Evolutionary conservation across 1,140 invertebrate genomes (phyloP), one percentile per base, ranked within the genome.

Genomic region (Chironomus striatipennis): DNA sequence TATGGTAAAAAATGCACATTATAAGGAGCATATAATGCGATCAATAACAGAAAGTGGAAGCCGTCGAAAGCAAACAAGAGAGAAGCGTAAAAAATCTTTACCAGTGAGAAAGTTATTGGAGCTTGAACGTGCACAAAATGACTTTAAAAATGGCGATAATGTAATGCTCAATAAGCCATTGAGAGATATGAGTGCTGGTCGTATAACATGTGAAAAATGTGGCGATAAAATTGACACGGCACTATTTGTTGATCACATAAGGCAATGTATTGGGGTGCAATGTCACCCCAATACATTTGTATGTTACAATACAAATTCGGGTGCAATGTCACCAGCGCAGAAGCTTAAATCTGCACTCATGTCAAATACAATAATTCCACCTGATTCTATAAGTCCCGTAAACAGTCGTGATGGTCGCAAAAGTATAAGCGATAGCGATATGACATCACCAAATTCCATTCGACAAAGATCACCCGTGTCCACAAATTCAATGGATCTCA

Each of bases 1-100:
- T 83, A 98, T 98, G 96, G 94, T 98, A n/a, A 96, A 97, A 81
- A 97, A 97, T 82, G 94, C 94, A 1, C 97, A 98, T 81, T 98
- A 98, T 82, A 98, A 98, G 83, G 96, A 98, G 79, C 95, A 97
- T 79, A 95, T 95, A 65, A 93, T 96, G 89, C 87, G 94, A 7
- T 95, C 93, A 0, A 94, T 94, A 73, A 94, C 91, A 4, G 91
- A 94, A 79, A 93, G 90, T 78, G 92, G 93, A 0, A 92, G 92
- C 20, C 86, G 92, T 47, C 87, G 93, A 70, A 84, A 93, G 43
- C 93, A 95, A 79, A 92, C 92, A 0, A 85, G 93, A 17, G 95
- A 97, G 81, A 95, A 95, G 79, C 87, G 94, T 75, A 97, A 97
- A 85, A 97, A 97, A 79, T 96, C 94, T 34, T 82, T 97, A 75